Base-by-base conservation (phyloP, 2,797 vertebrate species). In the Mormyrus hasselquistii region DNA sequence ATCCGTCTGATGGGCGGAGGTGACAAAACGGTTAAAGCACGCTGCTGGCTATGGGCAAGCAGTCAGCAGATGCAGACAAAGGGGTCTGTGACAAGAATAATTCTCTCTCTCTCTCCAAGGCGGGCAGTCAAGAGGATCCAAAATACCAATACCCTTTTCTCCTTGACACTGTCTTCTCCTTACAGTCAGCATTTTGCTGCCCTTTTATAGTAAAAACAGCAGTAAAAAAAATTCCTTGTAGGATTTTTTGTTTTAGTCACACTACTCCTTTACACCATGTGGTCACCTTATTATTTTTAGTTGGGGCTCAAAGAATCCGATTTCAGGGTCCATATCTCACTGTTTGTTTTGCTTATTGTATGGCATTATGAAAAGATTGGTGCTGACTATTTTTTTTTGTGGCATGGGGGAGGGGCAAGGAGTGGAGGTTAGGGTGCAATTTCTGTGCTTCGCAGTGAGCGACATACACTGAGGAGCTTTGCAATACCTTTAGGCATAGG, bases 61-160 rank as follows among this genome's bases (percentile, higher is more conserved):
- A 96, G 96, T 97, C 97, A 97, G 97, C 96, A 97, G 96, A 97
- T 90, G 96, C 96, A 97, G 96, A 97, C 97, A 97, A 97, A 97
- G 97, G 96, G 96, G 95, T 97, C 96, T 97, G 97, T 97, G 97
- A 97, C 96, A 96, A 97, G 97, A 97, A 97, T 97, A 97, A 97
- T 96, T 96, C 92, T 90, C 92, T 62, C 96, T 96, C 92, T 96
- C 87, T 96, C 92, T 97, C 91, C 89, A 96, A 97, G 96, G 96
- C 95, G 94, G 96, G 95, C 95, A 96, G 96, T 96, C 96, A 97
- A 96, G 97, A 96, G 98, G 96, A 98, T 99, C 97, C 97, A 98
- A 99, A 99, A 99, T 99, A 98, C 97, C 98, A 98, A 97, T 98
- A 98, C 98, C 97, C 98, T 97, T 99, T 99, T 98, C 98, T 98